Evolutionary conservation across 2,797 vertebrate species (phyloP).

Genomic region (Lycodopsis pacificus): DNA sequence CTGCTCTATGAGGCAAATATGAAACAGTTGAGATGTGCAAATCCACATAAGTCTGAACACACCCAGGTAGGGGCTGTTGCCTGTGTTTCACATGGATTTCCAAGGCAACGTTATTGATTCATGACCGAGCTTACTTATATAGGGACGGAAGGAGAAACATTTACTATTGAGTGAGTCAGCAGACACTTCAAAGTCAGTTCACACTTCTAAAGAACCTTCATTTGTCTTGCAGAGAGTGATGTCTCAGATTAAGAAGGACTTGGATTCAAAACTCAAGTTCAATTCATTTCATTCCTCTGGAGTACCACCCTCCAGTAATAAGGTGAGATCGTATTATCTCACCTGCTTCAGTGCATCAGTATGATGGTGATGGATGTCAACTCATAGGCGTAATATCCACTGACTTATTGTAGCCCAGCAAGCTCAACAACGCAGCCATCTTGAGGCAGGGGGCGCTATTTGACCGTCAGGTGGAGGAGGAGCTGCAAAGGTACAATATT

Average conservation of each 20-base stretch:
- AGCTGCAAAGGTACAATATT: constrained; percentile 86
- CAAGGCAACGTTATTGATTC: not conserved
- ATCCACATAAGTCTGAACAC: constrained; percentile 77
- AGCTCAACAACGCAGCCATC: constrained; percentile 91
- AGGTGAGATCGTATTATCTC: constrained; percentile 49
- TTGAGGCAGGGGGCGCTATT: constrained; percentile 89
- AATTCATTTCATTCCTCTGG: constrained; percentile 61
- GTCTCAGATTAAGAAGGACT: constrained; percentile 75
- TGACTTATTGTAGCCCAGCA: constrained; percentile 77
- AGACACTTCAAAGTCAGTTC: not conserved
- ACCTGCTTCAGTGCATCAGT: not conserved
- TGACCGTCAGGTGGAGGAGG: constrained; percentile 86
- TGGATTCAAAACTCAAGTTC: constrained; percentile 76
- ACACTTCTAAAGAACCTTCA: constrained; percentile 5
- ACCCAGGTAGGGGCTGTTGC: constrained; percentile 69
- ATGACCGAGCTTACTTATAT: not conserved
- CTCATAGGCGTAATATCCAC: not conserved
- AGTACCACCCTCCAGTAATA: constrained; percentile 59
- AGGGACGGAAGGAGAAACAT: not conserved
- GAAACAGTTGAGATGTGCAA: constrained; percentile 84
- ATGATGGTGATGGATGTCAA: not conserved
- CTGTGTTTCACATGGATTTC: not conserved
- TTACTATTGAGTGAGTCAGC: not conserved
- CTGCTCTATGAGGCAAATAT: constrained; percentile 86
- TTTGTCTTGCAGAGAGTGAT: constrained; percentile 72